Evolutionary conservation across 2,888 invertebrate species (phyloP), one percentile per base, ranked within the genome.

Genomic region (Agelastica alni): DNA sequence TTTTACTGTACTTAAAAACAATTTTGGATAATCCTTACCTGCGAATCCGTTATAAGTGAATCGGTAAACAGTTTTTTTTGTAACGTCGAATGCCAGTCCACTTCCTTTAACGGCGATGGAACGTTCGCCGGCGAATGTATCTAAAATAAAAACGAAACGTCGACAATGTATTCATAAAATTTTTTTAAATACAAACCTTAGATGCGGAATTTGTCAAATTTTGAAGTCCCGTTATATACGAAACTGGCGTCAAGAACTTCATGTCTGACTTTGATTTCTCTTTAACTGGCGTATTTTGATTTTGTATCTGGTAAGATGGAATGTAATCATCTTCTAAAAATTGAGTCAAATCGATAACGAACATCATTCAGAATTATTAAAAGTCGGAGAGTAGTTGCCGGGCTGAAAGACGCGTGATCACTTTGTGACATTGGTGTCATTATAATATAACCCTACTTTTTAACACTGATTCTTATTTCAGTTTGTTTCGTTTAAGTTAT

Each of bases 201-300:
- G 70, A 67, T 20, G 64, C 70, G 3, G 74, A 73, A 37, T 72
- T 53, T 18, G 51, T 69, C 48, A 77, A 69, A 59, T 71, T 75
- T 60, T 75, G 76, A 16, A 78, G 64, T 20, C 78, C 69, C 51
- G 79, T 69, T 18, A 80, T 68, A 59, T 78, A 79, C 1, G 76
- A 74, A 52, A 79, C 71, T 1, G 81, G 81, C 3, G 81, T 80
- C 31, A 80, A 47, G 64, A 80, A 77, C 55, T 75, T 75, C 3
- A 74, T 66, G 39, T 71, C 70, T 1, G 70, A 65, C 56, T 68
- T 70, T 18, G 55, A 31, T 26, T 17, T 42, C 37, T 60, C 62
- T n/a, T 65, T 51, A 18, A 63, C 45, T 18, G 69, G 73, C 9
- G 71, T 72, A 58, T 65, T 61, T 32, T 62, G 59, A 16, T 58